phyloP scores from a whole-genome alignment of 2,797 vertebrate genomes.

The Sarcoramphus papa region DNA sequence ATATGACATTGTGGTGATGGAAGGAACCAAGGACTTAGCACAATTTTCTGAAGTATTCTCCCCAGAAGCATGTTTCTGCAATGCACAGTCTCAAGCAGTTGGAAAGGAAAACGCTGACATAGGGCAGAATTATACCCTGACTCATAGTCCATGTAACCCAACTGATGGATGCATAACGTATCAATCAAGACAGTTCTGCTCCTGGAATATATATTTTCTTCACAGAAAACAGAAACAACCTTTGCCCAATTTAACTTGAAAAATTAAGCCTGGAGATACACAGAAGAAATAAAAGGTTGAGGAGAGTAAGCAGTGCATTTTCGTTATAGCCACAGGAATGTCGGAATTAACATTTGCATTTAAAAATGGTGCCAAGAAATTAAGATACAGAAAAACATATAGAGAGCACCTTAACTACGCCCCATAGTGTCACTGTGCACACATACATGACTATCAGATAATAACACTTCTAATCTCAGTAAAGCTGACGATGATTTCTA shows the following conservation, averaged over 20 bases:
- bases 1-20: conserved; percentile 72
- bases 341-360: neutral
- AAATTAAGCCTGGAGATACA: neutral
- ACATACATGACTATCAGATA: neutral
- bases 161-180: conserved; percentile 57
- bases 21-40: conserved; percentile 65
- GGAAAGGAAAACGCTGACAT: conserved; percentile 40
- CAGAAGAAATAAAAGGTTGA: neutral
- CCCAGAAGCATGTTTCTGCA: conserved; percentile 59
- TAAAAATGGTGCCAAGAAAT: neutral
- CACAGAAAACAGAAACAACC: neutral
- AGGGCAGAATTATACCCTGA: conserved; percentile 61
- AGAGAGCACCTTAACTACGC: neutral
- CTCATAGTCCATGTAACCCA: conserved; percentile 54
- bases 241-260: conserved; percentile 10
- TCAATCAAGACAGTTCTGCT: conserved; percentile 53
- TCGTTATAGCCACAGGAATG: neutral
- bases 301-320: neutral
- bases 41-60: conserved; percentile 65
- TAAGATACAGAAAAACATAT: neutral
- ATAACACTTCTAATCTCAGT: neutral
- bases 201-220: conserved; percentile 40
- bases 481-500: neutral
- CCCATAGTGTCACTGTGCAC: neutral
- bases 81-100: conserved; percentile 34